Evolutionary conservation across 2,888 invertebrate species (phyloP), one percentile per base, ranked within the genome.

Genomic region (Polylopha cassiicola): DNA sequence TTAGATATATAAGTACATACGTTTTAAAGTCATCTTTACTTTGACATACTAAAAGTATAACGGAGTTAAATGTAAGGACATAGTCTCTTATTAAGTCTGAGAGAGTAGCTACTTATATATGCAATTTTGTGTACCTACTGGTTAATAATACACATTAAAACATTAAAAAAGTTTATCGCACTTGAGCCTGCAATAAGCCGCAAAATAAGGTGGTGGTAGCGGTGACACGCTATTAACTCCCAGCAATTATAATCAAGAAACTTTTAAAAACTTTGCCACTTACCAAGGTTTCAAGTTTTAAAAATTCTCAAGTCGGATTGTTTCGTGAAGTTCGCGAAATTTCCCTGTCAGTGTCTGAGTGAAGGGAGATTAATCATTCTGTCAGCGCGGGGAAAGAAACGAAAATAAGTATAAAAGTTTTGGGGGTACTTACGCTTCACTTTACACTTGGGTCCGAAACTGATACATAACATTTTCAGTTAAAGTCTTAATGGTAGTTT

Each of bases 331-430:
- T 58, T 66, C 61, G 58, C 60, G 50, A 61, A 67, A 64, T 60
- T 63, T 62, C 52, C 64, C 58, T 57, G 68, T 64, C 67, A 57
- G 63, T 53, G 46, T 53, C 44, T 45, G 57, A 59, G 55, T 63
- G 65, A 64, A 55, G 50, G 52, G 46, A 54, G 53, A 75, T 74
- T 66, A 63, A 75, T 75, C 61, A 64, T 60, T 44, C 56, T 61
- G 68, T 71, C 62, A 54, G 48, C 53, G 50, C 42, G 51, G 54
- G 61, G 56, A 56, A 56, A 49, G 45, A 34, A 41, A 43, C 31
- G 33, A 46, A 43, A 37, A 49, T 43, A 47, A 48, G 30, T 41
- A n/a, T n/a, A n/a, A n/a, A 18, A 5, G 4, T 42, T 36, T 42
- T 15, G 17, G 21, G 27, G 31, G 27, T 37, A 32, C 30, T 37